Evolutionary conservation across 2,113 vertebrate species (phyloP), one percentile per base, ranked within the genome.

Genomic region (Spizaetus ornatus): DNA sequence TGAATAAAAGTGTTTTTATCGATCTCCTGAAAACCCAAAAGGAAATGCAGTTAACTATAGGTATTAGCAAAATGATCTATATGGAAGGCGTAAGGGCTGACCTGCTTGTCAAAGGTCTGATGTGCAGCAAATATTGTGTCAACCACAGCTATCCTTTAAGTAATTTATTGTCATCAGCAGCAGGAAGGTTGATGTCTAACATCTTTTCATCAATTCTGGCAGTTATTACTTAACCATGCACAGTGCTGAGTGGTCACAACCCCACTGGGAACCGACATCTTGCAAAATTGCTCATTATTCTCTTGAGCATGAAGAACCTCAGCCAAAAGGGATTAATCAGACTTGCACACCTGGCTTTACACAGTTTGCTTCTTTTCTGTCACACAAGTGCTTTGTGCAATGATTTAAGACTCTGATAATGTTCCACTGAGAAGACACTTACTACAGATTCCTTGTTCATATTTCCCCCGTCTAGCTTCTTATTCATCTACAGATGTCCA

Each of bases 271-370:
- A 18, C 34, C 42, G 86, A 4, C 43, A 36, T 93, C 89, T 88
- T 93, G 38, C 74, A 90, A 65, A 94, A 95, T 77, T 86, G 71
- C 50, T 82, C 42, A 34, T 96, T 96, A 82, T 91, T 97, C 66
- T 93, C 81, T 88, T 95, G 87, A 90, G 63, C 47, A 52, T 63
- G 34, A 88, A 82, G 80, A 94, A 47, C 38, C 50, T 96, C 71
- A 93, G 55, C 82, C 50, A 66, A 38, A 95, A 73, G 45, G 88
- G 58, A 93, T 96, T 91, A 82, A 95, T 96, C 89, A 91, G 66
- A 31, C 58, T 80, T 85, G n/a, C 82, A 78, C 67, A 94, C 82
- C 85, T 90, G 92, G 48, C 42, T 94, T 90, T 93, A 89, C 47
- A 52, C 48, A 73, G 78, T 76, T 95, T 86, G 19, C 50, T 82